These are phyloP conservation scores for Enteromius viviparus DNA, from an alignment of 2,797 vertebrate genomes.

Conservation along the genomic window DNA sequence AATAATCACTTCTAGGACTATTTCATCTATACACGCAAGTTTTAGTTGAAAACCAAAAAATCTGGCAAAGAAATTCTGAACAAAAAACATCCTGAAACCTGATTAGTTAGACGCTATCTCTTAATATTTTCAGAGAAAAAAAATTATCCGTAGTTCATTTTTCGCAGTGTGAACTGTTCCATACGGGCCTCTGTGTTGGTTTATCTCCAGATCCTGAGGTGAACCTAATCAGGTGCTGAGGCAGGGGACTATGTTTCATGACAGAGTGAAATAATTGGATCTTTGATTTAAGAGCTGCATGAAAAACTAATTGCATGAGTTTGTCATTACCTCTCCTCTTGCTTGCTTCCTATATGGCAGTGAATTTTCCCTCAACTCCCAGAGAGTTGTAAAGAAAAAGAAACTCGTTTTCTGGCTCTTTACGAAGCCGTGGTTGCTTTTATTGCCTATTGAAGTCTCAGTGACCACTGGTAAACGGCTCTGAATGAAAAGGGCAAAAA, in stretches of 20 bases:
- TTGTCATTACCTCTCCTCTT: conserved; percentile 43
- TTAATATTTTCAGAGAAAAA: conserved; percentile 13
- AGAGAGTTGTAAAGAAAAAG: conserved; percentile 18
- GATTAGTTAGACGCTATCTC: not conserved
- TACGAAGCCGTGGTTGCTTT: conserved; percentile 9
- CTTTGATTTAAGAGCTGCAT: conserved; percentile 52
- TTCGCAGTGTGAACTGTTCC: not conserved
- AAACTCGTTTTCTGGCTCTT: not conserved
- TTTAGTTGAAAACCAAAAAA: not conserved
- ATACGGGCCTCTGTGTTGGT: not conserved
- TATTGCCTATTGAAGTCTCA: conserved; percentile 26
- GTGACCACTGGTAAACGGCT: conserved; percentile 10
- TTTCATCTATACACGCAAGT: not conserved
- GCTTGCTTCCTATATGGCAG: not conserved
- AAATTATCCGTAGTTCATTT: not conserved
- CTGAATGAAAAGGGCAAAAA: conserved; percentile 43
- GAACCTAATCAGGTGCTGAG: conserved; percentile 46
- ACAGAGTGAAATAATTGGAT: conserved; percentile 45
- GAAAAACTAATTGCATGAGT: conserved; percentile 51
- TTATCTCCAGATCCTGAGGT: conserved; percentile 32
- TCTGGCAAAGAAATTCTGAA: not conserved
- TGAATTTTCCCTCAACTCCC: not conserved
- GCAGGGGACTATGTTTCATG: conserved; percentile 45
- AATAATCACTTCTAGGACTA: not conserved
- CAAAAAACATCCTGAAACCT: not conserved